These are phyloP conservation scores for Enteromius treurensis DNA, from an alignment of 2,797 vertebrate species.

Conservation along the genomic window DNA sequence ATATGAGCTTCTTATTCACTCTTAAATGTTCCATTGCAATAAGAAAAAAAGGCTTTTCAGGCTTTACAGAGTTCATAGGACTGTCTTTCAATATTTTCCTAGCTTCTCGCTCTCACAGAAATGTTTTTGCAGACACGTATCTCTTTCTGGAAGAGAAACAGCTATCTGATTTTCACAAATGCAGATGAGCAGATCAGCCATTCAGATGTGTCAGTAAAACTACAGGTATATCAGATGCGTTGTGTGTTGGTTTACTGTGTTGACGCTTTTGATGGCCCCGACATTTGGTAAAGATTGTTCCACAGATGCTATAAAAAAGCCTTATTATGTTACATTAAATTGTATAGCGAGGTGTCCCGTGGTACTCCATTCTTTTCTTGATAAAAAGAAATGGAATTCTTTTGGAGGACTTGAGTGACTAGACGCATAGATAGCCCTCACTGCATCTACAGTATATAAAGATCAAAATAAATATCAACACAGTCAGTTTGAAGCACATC, in stretches of 20 bases:
- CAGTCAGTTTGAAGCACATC: background rate
- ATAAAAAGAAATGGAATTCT: background rate
- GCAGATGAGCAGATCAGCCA: constrained; percentile 27
- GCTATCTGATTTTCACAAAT: constrained; percentile 27
- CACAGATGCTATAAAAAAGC: background rate
- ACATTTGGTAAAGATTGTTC: constrained; percentile 12
- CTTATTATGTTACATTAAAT: background rate
- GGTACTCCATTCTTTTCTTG: background rate
- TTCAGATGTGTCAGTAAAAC: constrained; percentile 38
- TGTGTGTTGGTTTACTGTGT: constrained; percentile 1
- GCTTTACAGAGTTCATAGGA: background rate
- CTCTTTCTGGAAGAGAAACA: constrained; percentile 39
- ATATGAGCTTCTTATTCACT: background rate
- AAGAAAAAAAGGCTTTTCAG: background rate
- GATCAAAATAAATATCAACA: background rate
- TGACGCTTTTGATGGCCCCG: background rate
- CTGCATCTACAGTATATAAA: background rate
- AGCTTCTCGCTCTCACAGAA: constrained; percentile 33
- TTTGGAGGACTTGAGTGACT: background rate
- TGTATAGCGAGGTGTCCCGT: background rate
- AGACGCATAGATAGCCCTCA: background rate
- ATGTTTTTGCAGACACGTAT: constrained; percentile 41
- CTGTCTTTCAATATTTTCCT: background rate
- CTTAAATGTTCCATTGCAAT: background rate
- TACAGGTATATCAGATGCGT: constrained; percentile 10